Conservation (phyloP, 2,113 vertebrate species). For the Asarcornis scutulata region DNA sequence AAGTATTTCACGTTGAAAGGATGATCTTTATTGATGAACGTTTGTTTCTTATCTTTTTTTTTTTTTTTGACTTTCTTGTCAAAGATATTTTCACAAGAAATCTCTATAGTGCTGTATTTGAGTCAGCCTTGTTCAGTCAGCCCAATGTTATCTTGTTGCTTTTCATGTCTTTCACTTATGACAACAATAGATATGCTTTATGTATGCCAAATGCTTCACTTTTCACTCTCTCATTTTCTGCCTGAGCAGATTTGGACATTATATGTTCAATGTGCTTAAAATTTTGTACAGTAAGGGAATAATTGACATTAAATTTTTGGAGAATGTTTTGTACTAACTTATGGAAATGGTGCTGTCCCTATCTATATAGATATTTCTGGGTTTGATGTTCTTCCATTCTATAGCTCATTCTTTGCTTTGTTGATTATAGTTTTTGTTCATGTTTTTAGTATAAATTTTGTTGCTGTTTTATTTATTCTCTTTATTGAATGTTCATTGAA, state of each 20-base stretch:
- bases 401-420: background rate
- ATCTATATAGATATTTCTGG: background rate
- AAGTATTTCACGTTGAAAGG: background rate
- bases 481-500: background rate
- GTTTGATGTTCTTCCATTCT: background rate
- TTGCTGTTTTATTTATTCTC: background rate
- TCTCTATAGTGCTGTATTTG: background rate
- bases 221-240: background rate
- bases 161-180: background rate
- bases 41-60: background rate
- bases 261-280: background rate
- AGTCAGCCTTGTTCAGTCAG: background rate
- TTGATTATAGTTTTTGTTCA: background rate
- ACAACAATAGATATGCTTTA: background rate
- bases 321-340: background rate
- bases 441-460: background rate
- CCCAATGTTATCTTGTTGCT: background rate
- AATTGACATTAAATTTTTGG: background rate
- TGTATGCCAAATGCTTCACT: background rate
- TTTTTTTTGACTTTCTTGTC: background rate
- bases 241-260: background rate
- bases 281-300: background rate
- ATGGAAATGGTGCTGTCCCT: background rate
- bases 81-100: background rate
- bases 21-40: background rate